Base-by-base conservation (phyloP, 2,113 vertebrate species). In the Pangasianodon gigas region DNA sequence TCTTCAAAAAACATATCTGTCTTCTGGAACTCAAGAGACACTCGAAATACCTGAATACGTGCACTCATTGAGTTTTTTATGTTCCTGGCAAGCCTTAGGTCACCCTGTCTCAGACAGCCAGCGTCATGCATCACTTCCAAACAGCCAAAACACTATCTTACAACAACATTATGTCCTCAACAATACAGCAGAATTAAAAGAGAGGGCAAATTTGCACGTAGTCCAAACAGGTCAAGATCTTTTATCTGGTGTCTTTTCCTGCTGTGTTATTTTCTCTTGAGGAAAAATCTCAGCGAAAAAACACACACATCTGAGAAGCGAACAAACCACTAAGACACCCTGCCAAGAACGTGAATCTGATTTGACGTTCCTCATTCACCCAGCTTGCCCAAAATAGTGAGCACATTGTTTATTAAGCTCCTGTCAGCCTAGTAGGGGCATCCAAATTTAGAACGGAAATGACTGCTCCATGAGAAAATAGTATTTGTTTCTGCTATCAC, bases 371-470 rank as follows among this genome's bases (percentile, higher is more conserved):
- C 93, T 92, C 90, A 87, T 92, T 92, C 80, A 91, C 60, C 87
- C n/a, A 62, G 75, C 84, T 88, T 19, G 81, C 88, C 88, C 91
- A 92, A 95, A 94, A 95, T 93, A 94, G 93, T 89, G 84, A 91
- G 56, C 13, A 2, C 82, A 86, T 90, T 93, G 93, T 94, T 94
- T 93, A 90, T 88, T 44, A 82, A 91, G 87, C 84, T 93, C 90
- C 93, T 93, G 93, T 90, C 92, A 89, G 93, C 87, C 85, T 91
- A 91, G 85, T 92, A 93, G 85, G 87, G 88, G 88, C 90, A 86
- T 94, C 95, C 92, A 94, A 93, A 95, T 95, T 95, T 95, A 96
- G 95, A 96, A 94, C 90, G 93, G 93, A 95, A 96, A 94, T 92
- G 87, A 96, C 94, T 93, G 94, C 95, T 93, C 90, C 91, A 67